Conservation (phyloP, 2,113 vertebrate genomes). For the Nansenia antarctica region DNA sequence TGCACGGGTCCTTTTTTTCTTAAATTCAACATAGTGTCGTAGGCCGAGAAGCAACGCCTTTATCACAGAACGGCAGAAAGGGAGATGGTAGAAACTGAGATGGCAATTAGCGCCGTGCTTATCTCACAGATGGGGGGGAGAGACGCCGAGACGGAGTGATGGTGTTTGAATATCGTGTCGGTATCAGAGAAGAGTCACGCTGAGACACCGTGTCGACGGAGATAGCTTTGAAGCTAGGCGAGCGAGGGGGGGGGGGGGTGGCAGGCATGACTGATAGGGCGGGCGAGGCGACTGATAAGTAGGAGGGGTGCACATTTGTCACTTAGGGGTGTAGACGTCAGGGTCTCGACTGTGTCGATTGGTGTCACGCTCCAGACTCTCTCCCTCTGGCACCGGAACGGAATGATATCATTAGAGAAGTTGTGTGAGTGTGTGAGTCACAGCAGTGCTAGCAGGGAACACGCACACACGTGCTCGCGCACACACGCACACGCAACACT, state of each 20-base stretch:
- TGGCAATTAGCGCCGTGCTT: not conserved
- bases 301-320: conserved; percentile 12
- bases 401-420: conserved; percentile 29
- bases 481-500: not conserved
- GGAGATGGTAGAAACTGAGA: too few species aligned
- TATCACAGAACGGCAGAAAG: not conserved
- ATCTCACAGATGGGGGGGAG: not conserved
- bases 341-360: conserved; percentile 6
- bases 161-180: not conserved
- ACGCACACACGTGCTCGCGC: not conserved
- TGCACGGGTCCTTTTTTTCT: not conserved
- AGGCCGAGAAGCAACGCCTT: not conserved
- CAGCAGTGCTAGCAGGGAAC: too few species aligned
- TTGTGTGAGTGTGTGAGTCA: conserved; percentile 54
- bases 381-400: conserved; percentile 7
- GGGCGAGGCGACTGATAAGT: not conserved
- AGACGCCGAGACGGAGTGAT: not conserved
- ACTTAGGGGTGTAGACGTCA: conserved; percentile 14
- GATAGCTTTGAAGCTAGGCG: not conserved
- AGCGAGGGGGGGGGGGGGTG: not conserved
- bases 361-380: conserved; percentile 2
- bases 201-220: not conserved
- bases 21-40: not conserved
- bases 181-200: not conserved
- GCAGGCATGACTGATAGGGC: too few species aligned